Evolutionary conservation across 2,888 invertebrate genomes (phyloP), one percentile per base, ranked within the genome.

Genomic region (Heteromurus nitidus): DNA sequence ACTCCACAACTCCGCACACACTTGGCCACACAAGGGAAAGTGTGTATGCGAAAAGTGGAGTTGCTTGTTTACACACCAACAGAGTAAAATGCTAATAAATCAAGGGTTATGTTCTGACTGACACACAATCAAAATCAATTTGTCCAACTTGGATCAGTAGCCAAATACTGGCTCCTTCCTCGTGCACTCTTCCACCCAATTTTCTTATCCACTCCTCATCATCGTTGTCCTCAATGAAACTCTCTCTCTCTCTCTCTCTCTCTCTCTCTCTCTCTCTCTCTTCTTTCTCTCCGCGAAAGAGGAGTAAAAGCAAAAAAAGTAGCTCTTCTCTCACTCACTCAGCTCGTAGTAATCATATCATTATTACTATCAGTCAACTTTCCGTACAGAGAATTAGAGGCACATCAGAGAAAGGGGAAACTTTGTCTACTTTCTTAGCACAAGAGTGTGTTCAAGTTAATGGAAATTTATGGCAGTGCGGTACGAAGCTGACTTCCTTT

Each of bases 91-190:
- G n/a, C n/a, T n/a, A 60, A 60, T 60, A 60, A 60, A 60, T 60
- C 60, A 60, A 28, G 60, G n/a, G 7, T 60, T 28, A 13, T 60
- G 9, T 36, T 7, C 7, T n/a, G 67, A 67, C 67, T 44, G 73
- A 74, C 75, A 75, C 67, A 64, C 31, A 75, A 67, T 75, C 75
- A 75, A 75, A 75, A 75, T 75, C 74, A 75, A 67, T 75, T 67
- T 75, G 9, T 20, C 3, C 5, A 18, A 24, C 7, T 62, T 50
- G 50, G 50, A 50, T 5, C 3, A 50, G 50, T 7, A 9, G 50
- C 50, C 50, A 11, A 36, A 36, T 36, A 36, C 50, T 11, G 11
- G 5, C 50, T 11, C 7, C 31, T 30, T 62, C 7, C 62, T 31
- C 9, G 3, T 58, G 58, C 5, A 7, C 58, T 58, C 58, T 58